phyloP scores from a whole-genome alignment of 2,113 vertebrate genomes.

The Neoarius graeffei region DNA sequence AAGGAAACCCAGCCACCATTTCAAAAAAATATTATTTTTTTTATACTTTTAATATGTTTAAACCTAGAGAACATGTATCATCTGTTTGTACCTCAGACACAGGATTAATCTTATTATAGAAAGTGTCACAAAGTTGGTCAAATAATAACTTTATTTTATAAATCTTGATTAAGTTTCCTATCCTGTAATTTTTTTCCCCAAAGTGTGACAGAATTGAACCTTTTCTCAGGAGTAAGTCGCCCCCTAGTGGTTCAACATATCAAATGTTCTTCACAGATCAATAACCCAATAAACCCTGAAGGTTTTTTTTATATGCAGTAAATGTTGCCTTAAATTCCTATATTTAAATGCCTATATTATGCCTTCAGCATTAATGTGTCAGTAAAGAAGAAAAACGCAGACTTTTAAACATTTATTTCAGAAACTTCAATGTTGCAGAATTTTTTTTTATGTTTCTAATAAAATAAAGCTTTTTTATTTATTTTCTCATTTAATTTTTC shows the following conservation, averaged over 20 bases:
- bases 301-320: background rate
- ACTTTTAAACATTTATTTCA: background rate
- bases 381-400: background rate
- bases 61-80: background rate
- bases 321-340: background rate
- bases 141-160: background rate
- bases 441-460: background rate
- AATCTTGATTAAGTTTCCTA: background rate
- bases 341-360: background rate
- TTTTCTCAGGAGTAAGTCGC: background rate
- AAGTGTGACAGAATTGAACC: background rate
- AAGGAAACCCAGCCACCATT: background rate
- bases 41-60: background rate
- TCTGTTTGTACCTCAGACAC: background rate
- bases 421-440: background rate
- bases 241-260: slow-evolving; percentile 1
- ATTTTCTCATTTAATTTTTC: background rate
- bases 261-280: background rate
- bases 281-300: background rate
- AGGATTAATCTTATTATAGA: background rate
- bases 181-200: background rate
- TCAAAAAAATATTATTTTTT: background rate
- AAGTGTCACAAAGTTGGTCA: background rate
- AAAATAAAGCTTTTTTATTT: background rate
- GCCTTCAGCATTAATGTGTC: background rate